Base-by-base conservation (phyloP, 2,113 vertebrate genomes). In the Lipophrys pholis region DNA sequence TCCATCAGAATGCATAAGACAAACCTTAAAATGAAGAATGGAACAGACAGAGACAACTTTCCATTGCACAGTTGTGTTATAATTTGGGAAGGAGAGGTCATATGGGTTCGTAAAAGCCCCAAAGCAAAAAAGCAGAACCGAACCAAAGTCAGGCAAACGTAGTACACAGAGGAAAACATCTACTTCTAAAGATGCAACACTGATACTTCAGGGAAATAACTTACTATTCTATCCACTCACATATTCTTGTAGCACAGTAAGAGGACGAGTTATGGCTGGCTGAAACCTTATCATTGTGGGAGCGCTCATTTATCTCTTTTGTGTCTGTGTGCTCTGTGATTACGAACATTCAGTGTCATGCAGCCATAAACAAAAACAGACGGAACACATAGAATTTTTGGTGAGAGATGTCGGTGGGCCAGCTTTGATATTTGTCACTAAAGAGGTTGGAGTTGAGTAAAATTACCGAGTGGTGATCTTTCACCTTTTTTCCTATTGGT, bases 21-120 rank as follows among this genome's bases (percentile, higher is more conserved):
- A 69, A 15, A 65, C 54, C 69, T 73, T 57, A 36, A 58, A n/a
- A n/a, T n/a, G n/a, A n/a, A n/a, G n/a, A n/a, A n/a, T n/a, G n/a
- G n/a, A n/a, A n/a, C n/a, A n/a, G 39, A 41, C 61, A 35, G 41
- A 41, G 52, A 80, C 62, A 57, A 76, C 59, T 88, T 88, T 85
- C 86, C 82, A 84, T 83, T 46, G 66, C 65, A 82, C 40, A 35
- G 62, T 41, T 77, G 65, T 73, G 63, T 64, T 83, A 68, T 78
- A 83, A 76, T 76, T 74, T 80, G 51, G 40, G 62, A 80, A 42
- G 52, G 62, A 77, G 75, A 76, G 73, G 76, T 83, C 61, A 71
- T 40, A 39, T 50, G 42, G 81, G 62, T 65, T 66, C n/a, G 7
- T 71, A 66, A 57, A 75, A 76, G 57, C 35, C 61, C 57, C 14